phyloP scores from a whole-genome alignment of 2,888 invertebrate species.

The Tipula vernalis region DNA sequence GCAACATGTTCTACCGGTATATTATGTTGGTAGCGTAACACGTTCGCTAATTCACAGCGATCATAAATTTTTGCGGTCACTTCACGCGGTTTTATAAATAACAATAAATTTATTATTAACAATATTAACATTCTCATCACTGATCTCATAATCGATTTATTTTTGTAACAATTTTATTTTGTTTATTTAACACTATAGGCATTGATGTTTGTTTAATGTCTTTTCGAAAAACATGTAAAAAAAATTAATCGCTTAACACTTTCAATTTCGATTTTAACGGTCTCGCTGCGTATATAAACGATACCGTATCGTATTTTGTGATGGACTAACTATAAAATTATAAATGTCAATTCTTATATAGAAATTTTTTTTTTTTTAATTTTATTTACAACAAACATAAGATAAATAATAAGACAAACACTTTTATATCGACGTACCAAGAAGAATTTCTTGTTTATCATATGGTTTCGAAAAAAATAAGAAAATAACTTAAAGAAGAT shows the following conservation, averaged over 20 bases:
- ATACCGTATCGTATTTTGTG: not conserved
- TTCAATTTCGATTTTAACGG: not conserved
- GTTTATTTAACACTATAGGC: not conserved
- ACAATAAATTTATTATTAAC: conserved; percentile 34
- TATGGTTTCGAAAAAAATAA: not conserved
- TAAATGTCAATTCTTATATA: conserved; percentile 4
- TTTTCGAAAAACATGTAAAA: not conserved
- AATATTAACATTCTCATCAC: conserved; percentile 39
- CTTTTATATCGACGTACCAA: not conserved
- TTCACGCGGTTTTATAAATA: not conserved
- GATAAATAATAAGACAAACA: not conserved
- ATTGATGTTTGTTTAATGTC: not conserved
- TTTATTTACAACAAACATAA: not conserved
- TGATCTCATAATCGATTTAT: conserved; percentile 26
- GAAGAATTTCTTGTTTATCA: not conserved
- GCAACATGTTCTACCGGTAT: conserved; percentile 38
- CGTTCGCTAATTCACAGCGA: conserved; percentile 53
- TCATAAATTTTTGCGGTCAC: conserved; percentile 34
- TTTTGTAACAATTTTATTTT: too few relatives aligned
- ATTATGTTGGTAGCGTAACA: conserved; percentile 41
- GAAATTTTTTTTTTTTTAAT: not conserved
- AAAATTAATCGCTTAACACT: not conserved
- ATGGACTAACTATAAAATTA: not conserved
- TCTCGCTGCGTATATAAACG: not conserved
- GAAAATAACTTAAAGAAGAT: not conserved